A percentile compares a stretch with the other conserved stretches of the same genome.
Evolutionary conservation across 2,113 vertebrate species (phyloP).

Genomic region (Cnemophilus loriae): DNA sequence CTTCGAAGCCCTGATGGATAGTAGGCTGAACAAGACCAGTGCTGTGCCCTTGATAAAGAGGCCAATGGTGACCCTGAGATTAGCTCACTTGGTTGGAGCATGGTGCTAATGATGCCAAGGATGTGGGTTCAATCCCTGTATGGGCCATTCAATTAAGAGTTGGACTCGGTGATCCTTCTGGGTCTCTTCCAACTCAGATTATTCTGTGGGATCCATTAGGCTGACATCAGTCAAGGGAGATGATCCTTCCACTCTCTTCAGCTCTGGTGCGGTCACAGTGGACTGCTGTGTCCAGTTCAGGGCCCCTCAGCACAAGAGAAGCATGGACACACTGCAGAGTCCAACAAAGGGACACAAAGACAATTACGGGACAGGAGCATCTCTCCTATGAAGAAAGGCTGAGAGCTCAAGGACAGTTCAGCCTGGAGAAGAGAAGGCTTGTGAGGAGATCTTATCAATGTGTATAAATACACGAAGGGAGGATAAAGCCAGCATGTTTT

Average conservation of each 20-base stretch:
- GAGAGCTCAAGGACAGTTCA: neutral
- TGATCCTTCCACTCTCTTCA: neutral
- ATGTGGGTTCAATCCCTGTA: too few species aligned
- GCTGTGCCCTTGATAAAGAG: neutral
- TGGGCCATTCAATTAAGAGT: too few species aligned
- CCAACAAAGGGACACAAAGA: neutral
- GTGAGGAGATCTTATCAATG: neutral
- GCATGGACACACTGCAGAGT: neutral
- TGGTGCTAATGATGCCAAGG: too few species aligned
- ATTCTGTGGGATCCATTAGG: too few species aligned
- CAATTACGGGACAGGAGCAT: neutral
- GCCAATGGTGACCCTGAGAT: too few species aligned
- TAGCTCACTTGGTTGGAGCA: too few species aligned
- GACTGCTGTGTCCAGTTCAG: neutral
- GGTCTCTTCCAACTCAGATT: too few species aligned
- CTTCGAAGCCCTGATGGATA: neutral
- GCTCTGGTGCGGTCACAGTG: neutral
- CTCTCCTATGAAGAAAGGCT: neutral
- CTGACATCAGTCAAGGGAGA: fast-evolving
- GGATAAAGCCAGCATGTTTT: neutral
- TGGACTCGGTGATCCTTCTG: too few species aligned
- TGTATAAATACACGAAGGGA: neutral
- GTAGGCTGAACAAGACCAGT: neutral
- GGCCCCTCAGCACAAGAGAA: neutral
- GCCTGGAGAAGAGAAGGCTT: neutral